phyloP scores from a whole-genome alignment of 1,140 invertebrate species.

The Oppia nitens region DNA sequence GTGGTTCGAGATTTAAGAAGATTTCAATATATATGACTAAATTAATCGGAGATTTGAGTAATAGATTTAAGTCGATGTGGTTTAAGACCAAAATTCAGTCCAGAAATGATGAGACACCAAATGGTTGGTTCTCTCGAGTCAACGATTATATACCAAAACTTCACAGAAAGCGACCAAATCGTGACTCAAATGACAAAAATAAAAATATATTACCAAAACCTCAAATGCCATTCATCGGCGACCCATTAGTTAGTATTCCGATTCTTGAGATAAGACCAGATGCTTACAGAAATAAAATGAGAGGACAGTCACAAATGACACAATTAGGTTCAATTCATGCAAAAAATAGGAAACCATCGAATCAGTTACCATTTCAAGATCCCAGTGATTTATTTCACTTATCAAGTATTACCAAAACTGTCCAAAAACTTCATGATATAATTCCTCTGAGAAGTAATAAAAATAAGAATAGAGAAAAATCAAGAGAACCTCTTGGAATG shows the following conservation, averaged over 20 bases:
- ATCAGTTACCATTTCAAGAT: background rate
- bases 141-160: conserved; percentile 6
- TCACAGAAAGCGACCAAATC: background rate
- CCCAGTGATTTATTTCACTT: background rate
- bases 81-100: background rate
- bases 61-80: background rate
- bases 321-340: background rate
- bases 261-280: background rate
- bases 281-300: too few relatives aligned
- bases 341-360: background rate
- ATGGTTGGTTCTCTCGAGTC: background rate
- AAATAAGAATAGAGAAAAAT: background rate
- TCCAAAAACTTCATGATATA: background rate
- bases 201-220: background rate
- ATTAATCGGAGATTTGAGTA: background rate
- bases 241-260: background rate
- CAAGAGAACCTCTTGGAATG: background rate
- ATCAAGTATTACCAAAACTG: background rate
- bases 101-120: background rate
- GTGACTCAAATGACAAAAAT: background rate
- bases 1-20: background rate
- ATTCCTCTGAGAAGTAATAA: background rate
- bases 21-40: background rate
- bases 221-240: background rate
- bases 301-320: background rate